phyloP scores from a whole-genome alignment of 2,888 invertebrate genomes.

The Nemoura dubitans region DNA sequence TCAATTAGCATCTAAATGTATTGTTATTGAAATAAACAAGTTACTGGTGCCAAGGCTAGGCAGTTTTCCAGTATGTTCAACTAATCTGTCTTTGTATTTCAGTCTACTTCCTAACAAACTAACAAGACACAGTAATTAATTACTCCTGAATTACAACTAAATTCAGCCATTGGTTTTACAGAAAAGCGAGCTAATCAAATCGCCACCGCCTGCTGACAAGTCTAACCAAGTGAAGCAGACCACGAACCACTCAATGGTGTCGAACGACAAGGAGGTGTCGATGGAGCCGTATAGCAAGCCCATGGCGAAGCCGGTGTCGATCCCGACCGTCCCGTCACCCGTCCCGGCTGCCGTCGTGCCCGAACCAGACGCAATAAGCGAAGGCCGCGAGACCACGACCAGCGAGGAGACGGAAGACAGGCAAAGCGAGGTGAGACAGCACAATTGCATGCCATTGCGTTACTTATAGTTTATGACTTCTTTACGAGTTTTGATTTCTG shows the following conservation, averaged over 20 bases:
- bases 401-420: conserved; percentile 50
- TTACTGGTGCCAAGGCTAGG: not conserved
- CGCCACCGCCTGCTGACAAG: not conserved
- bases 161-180: not conserved
- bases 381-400: conserved; percentile 43
- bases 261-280: not conserved
- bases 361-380: conserved; percentile 46
- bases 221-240: not conserved
- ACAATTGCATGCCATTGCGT: not conserved
- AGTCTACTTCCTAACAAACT: not conserved
- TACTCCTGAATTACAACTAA: not conserved
- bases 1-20: not conserved
- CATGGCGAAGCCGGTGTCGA: conserved; percentile 10
- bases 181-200: conserved; percentile 8
- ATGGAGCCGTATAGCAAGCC: conserved; percentile 26
- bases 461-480: not conserved
- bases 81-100: not conserved
- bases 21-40: not conserved
- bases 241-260: not conserved
- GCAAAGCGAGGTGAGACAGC: conserved; percentile 35
- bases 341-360: conserved; percentile 46
- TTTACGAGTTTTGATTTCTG: too few species aligned
- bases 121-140: not conserved
- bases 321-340: not conserved
- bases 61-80: not conserved